Base-by-base conservation (phyloP, 2,888 invertebrate genomes). In the Acronicta leporina region DNA sequence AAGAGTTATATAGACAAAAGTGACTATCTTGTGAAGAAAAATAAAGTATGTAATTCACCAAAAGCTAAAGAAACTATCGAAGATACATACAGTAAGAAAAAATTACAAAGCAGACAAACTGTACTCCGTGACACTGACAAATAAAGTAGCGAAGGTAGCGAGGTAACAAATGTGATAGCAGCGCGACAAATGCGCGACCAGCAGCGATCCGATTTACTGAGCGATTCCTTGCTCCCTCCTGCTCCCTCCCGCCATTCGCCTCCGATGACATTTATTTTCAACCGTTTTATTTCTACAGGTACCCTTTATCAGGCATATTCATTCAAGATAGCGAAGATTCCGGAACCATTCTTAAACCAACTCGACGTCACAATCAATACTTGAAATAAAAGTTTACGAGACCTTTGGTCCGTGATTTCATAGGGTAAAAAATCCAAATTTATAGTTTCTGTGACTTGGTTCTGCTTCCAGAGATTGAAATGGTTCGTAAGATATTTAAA, bases 101-200 rank as follows among this genome's bases (percentile, higher is more conserved):
- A 65, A 57, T 55, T 79, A 68, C 74, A 72, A 59, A 61, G 75
- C 69, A 66, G 72, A 70, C 74, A 77, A 73, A 72, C 59, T 72
- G 66, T 73, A 68, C 67, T 51, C 46, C 41, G 67, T 77, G 89
- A 88, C 90, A 87, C 80, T 88, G 90, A 90, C 79, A 85, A 85
- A 89, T 85, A 77, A 71, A 69, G 76, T 82, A 63, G 74, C 80
- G 77, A 80, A 77, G 81, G 82, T 83, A 75, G 60, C 59, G 59
- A 52, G 83, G 87, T 89, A 87, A 87, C 86, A 82, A 87, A 87
- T 87, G 89, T 90, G 89, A 88, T 87, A 84, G 76, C 75, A 79
- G 81, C 75, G 80, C 79, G 81, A 83, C 80, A 77, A 80, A 80
- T 80, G 79, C 75, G 75, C 78, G 55, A 52, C 51, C 75, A n/a